These are phyloP conservation scores for Tholera decimalis DNA, from an alignment of 2,888 invertebrate species.

Conservation along the genomic window DNA sequence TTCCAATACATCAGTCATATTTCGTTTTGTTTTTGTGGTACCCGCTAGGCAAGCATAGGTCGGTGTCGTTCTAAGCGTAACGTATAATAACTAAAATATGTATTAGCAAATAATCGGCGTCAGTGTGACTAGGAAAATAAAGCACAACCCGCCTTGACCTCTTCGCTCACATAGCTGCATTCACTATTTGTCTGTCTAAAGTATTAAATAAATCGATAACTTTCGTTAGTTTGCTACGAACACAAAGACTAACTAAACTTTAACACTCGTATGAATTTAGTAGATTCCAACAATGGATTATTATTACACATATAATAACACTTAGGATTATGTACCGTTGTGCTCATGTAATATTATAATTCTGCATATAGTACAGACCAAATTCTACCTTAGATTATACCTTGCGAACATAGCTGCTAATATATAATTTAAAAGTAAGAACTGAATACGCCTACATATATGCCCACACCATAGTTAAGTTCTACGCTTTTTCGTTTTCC, in stretches of 20 bases:
- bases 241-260: slow-evolving; percentile 23
- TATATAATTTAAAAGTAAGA: slow-evolving; percentile 50
- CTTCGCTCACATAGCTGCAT: slow-evolving; percentile 71
- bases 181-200: slow-evolving; percentile 70
- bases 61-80: slow-evolving; percentile 16
- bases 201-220: slow-evolving; percentile 73
- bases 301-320: too few species aligned
- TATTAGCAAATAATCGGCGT: slow-evolving; percentile 47
- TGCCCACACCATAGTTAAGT: slow-evolving; percentile 51
- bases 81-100: slow-evolving; percentile 26
- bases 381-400: slow-evolving; percentile 50
- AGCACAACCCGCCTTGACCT: slow-evolving; percentile 73
- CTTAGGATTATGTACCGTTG: slow-evolving; percentile 1
- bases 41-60: background rate
- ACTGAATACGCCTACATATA: slow-evolving; percentile 36
- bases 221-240: slow-evolving; percentile 65
- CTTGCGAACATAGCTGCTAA: slow-evolving; percentile 48
- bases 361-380: slow-evolving; percentile 21
- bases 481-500: slow-evolving; percentile 43
- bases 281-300: background rate
- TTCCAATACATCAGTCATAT: slow-evolving; percentile 2
- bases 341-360: slow-evolving; percentile 10
- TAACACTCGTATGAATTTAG: slow-evolving; percentile 1
- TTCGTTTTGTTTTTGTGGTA: background rate
- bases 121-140: slow-evolving; percentile 58